These are phyloP conservation scores for Tillus elongatus DNA, from an alignment of 2,888 invertebrate genomes.

Conservation along the genomic window DNA sequence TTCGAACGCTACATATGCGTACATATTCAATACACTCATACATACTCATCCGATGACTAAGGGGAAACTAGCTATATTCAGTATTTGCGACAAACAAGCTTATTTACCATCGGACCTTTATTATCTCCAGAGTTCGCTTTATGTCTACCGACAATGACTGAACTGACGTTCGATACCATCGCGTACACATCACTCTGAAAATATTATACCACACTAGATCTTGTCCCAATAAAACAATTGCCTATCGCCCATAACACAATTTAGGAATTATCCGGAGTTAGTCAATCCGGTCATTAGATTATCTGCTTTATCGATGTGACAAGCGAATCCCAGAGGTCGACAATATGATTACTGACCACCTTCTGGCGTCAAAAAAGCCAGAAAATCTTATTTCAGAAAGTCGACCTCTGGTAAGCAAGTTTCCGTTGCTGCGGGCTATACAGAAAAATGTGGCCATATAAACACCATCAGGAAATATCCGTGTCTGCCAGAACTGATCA, in stretches of 20 bases:
- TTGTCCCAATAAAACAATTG: no score
- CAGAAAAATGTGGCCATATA: no score
- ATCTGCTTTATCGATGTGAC: constrained; percentile 31
- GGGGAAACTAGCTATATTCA: constrained; percentile 9
- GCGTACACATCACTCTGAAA: no score
- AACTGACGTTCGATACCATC: no score
- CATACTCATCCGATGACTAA: no score
- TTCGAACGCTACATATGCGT: no score
- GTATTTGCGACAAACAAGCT: constrained; percentile 13
- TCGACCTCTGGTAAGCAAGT: no score
- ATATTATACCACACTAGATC: no score
- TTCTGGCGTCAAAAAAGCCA: constrained; percentile 25
- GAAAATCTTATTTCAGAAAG: constrained; percentile 19
- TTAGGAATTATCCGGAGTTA: constrained; percentile 27
- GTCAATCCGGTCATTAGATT: constrained; percentile 32
- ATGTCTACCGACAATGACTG: no score
- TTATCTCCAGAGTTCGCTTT: constrained; percentile 20
- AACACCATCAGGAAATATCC: no score
- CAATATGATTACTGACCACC: constrained; percentile 40
- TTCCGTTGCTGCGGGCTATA: no score
- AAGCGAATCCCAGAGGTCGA: constrained; percentile 32
- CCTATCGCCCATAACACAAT: constrained; percentile 25
- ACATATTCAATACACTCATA: not conserved
- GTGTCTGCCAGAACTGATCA: no score
- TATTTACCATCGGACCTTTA: constrained; percentile 17